These are phyloP conservation scores for Porites australiensis DNA, from an alignment of 64 coral and sea anemone genomes.

Conservation along the genomic window DNA sequence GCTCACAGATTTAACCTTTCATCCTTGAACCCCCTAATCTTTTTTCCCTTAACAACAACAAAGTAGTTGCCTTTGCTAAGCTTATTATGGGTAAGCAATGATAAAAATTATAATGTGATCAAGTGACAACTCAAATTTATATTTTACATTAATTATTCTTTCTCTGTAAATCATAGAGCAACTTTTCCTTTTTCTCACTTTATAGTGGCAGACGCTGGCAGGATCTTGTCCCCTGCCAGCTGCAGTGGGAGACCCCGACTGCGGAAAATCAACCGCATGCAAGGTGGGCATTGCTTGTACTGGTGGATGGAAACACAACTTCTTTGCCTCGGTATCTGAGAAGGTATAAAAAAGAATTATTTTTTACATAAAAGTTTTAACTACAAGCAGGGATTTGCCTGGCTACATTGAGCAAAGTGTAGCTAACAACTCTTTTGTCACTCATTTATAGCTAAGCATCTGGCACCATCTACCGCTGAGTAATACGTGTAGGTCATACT, in stretches of 20 bases:
- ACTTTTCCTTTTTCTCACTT: not conserved
- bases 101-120: too few relatives aligned
- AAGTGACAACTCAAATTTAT: not conserved
- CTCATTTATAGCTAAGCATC: not conserved
- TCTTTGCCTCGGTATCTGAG: conserved; percentile 29
- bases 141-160: not conserved
- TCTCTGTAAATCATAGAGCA: not conserved
- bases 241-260: conserved; percentile 25
- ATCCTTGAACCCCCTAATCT: too few relatives aligned
- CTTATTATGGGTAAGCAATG: too few relatives aligned
- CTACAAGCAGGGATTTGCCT: too few relatives aligned
- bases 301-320: conserved; percentile 26
- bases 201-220: conserved; percentile 24
- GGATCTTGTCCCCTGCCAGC: conserved; percentile 25
- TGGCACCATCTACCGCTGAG: conserved; percentile 7
- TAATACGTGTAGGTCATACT: not conserved
- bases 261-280: conserved; percentile 14
- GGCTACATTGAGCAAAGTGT: too few relatives aligned
- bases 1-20: too few relatives aligned
- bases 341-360: not conserved
- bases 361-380: too few relatives aligned
- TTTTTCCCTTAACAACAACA: too few relatives aligned
- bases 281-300: conserved; percentile 10
- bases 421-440: too few relatives aligned
- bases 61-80: too few relatives aligned